These are phyloP conservation scores for Encarsia formosa DNA, from an alignment of 2,888 invertebrate genomes.

Conservation along the genomic window DNA sequence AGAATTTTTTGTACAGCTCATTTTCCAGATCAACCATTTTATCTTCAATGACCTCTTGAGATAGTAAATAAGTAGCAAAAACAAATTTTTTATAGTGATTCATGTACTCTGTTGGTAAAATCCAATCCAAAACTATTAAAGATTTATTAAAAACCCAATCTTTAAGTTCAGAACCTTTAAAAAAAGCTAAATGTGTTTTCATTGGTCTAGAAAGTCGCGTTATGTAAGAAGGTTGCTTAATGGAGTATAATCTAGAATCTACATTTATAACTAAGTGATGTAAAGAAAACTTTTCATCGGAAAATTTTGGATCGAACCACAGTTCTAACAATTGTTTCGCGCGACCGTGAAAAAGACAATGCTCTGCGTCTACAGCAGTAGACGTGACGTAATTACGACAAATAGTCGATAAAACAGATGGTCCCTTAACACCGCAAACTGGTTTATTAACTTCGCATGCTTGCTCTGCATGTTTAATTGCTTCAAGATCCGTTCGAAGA, in stretches of 20 bases:
- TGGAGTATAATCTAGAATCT: neutral
- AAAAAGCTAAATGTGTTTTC: neutral
- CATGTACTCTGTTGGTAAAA: slow-evolving; percentile 8
- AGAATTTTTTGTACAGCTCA: slow-evolving; percentile 4
- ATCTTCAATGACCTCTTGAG: neutral
- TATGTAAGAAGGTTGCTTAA: neutral
- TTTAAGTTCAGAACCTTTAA: neutral
- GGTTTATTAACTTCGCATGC: slow-evolving; percentile 9
- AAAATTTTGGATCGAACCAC: neutral
- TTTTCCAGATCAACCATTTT: slow-evolving; percentile 3
- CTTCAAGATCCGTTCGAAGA: slow-evolving; percentile 19
- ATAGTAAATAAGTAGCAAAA: slow-evolving; percentile 1
- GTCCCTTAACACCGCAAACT: slow-evolving; percentile 20
- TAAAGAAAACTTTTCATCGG: neutral
- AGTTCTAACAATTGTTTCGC: neutral
- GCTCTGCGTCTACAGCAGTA: slow-evolving; percentile 21
- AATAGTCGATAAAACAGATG: slow-evolving; percentile 22
- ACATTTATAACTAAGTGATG: neutral
- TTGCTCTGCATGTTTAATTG: slow-evolving; percentile 10
- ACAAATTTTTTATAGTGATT: slow-evolving; percentile 12
- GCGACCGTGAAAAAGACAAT: slow-evolving; percentile 3
- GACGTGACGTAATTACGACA: slow-evolving; percentile 7
- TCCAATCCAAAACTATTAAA: slow-evolving; percentile 5
- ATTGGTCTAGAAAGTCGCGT: neutral
- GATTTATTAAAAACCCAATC: slow-evolving; percentile 2